Percentiles rank a stretch among this genome's conserved stretches.
phyloP scores from a whole-genome alignment of 2,797 vertebrate genomes.

The Valencia hispanica region DNA sequence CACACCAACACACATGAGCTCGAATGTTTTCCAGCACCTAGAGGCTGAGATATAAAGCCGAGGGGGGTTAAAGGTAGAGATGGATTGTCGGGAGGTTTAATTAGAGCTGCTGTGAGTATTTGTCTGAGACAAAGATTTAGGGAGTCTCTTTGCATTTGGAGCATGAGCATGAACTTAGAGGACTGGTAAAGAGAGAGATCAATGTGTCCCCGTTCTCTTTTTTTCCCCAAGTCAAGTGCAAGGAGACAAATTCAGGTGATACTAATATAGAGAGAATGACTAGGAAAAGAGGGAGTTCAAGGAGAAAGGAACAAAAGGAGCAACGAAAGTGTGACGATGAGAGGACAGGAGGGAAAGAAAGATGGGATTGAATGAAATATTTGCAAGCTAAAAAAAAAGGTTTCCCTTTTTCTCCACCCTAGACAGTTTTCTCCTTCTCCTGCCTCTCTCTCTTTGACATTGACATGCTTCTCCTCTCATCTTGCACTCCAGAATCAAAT shows the following conservation, averaged over 20 bases:
- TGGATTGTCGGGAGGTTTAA: constrained; percentile 44
- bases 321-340: neutral
- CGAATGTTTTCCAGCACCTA: constrained; percentile 12
- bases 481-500: constrained; percentile 50
- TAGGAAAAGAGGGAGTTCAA: constrained; percentile 10
- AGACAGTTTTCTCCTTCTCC: neutral
- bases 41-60: constrained; percentile 19
- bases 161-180: constrained; percentile 13
- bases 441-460: neutral
- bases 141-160: constrained; percentile 9
- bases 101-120: constrained; percentile 47
- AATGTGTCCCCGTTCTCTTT: constrained; percentile 38
- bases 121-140: constrained; percentile 17
- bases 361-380: constrained; percentile 8
- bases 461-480: constrained; percentile 39
- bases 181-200: constrained; percentile 39
- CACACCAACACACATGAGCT: constrained; percentile 15
- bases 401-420: neutral
- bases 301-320: constrained; percentile 1
- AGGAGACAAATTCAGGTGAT: constrained; percentile 31
- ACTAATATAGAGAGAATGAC: constrained; percentile 16
- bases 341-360: neutral
- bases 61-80: constrained; percentile 27
- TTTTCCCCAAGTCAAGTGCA: constrained; percentile 22
- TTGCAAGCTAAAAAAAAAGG: neutral